Evolutionary conservation across 1,140 invertebrate genomes (phyloP).

Genomic region (Danaus melanippus): DNA sequence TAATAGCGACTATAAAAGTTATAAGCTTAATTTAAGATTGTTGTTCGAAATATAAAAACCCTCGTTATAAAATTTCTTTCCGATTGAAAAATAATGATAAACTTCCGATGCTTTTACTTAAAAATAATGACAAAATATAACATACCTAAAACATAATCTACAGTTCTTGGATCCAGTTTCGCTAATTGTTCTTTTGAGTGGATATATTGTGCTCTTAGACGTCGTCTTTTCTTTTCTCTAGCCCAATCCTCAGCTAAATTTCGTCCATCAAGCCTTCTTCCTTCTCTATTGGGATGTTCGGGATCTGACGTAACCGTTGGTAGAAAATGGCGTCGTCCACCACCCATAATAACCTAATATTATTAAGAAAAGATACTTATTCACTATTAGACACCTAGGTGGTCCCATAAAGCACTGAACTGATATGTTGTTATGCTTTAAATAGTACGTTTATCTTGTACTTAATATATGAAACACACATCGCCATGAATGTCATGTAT

Average conservation of each 20-base stretch:
- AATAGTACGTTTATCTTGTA: too few relatives aligned
- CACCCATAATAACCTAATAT: conserved; percentile 77
- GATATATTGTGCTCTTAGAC: conserved; percentile 74
- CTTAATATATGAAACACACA: too few relatives aligned
- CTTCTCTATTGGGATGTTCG: conserved; percentile 73
- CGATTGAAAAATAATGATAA: too few relatives aligned
- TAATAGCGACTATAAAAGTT: too few relatives aligned
- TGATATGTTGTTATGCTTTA: too few relatives aligned
- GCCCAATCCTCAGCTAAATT: conserved; percentile 83
- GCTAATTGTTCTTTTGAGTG: conserved; percentile 76
- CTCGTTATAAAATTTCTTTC: too few relatives aligned
- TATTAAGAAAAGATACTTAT: conserved; percentile 2
- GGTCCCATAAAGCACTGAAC: background rate
- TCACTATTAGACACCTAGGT: background rate
- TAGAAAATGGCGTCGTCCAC: conserved; percentile 78
- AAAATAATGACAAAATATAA: conserved; percentile 23
- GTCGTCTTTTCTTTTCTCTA: conserved; percentile 73
- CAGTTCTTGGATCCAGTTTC: conserved; percentile 73
- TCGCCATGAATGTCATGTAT: too few relatives aligned
- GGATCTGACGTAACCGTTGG: conserved; percentile 75
- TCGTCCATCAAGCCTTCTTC: conserved; percentile 77
- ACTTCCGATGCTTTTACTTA: background rate
- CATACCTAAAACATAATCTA: conserved; percentile 79
- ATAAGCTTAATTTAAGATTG: too few relatives aligned
- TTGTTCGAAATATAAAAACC: too few relatives aligned